phyloP scores from a whole-genome alignment of 2,113 vertebrate species.

The Aptenodytes patagonicus region DNA sequence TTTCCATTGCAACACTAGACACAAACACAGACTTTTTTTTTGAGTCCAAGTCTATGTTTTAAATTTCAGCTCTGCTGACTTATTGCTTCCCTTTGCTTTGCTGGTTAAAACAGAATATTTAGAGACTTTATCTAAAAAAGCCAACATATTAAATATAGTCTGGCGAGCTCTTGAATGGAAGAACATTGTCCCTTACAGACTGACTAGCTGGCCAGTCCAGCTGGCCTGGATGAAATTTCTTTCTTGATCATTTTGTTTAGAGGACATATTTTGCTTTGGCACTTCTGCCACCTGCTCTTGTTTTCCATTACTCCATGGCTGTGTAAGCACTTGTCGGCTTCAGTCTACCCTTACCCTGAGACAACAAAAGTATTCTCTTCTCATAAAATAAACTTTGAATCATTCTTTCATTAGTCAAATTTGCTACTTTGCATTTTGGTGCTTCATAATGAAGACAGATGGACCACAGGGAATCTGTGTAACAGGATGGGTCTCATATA shows the following conservation, averaged over 20 bases:
- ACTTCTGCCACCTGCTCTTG: conserved; percentile 33
- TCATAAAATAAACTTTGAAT: neutral
- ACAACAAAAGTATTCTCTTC: neutral
- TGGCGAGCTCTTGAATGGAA: neutral
- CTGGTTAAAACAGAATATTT: neutral
- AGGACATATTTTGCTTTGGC: conserved; percentile 19
- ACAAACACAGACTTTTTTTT: neutral
- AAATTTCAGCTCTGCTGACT: neutral
- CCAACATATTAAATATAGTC: neutral
- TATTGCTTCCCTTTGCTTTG: neutral
- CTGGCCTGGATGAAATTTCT: conserved; percentile 27
- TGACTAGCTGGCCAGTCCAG: neutral
- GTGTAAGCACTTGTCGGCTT: neutral
- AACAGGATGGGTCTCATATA: neutral
- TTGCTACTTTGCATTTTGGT: neutral
- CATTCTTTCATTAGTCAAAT: neutral
- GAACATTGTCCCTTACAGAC: neutral
- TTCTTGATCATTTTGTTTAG: conserved; percentile 10
- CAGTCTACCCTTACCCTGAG: neutral
- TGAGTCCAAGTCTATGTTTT: neutral
- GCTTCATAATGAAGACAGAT: neutral
- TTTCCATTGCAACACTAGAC: neutral
- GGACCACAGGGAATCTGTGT: neutral
- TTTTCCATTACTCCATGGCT: neutral
- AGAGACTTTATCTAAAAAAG: neutral